Evolutionary conservation across 1,140 invertebrate genomes (phyloP).

Genomic region (Drosophila prosaltans): DNA sequence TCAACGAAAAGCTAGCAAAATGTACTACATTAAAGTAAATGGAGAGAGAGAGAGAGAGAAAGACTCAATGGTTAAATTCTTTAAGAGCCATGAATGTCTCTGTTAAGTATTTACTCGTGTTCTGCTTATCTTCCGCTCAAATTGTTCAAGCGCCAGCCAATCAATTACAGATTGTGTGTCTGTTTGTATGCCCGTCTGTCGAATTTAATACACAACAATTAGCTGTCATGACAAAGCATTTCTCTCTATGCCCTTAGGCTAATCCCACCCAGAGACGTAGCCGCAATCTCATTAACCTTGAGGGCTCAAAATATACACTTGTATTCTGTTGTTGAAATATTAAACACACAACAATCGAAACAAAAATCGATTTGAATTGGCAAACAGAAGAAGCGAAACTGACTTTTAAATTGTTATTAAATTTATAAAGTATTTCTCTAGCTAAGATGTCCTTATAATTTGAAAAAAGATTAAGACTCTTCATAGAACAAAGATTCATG

Average conservation of each 20-base stretch:
- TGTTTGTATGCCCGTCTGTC: neutral
- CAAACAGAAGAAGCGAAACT: too few relatives aligned
- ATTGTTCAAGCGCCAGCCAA: conserved; percentile 8
- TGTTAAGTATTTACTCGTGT: conserved; percentile 5
- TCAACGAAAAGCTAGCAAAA: neutral
- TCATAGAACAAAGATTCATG: too few relatives aligned
- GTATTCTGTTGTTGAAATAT: neutral
- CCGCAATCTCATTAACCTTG: conserved; percentile 6
- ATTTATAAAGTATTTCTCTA: too few relatives aligned
- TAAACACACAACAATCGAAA: neutral
- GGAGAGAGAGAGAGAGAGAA: neutral
- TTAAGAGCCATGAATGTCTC: conserved; percentile 2
- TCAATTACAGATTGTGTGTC: conserved; percentile 19
- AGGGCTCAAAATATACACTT: neutral
- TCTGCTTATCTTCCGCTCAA: conserved; percentile 10
- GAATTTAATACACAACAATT: conserved; percentile 24
- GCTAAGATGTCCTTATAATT: too few relatives aligned
- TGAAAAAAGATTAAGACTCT: too few relatives aligned
- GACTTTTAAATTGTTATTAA: too few relatives aligned
- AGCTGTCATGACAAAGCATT: conserved; percentile 25
- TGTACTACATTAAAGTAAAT: conserved; percentile 4
- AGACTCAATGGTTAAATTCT: neutral
- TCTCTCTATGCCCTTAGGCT: neutral
- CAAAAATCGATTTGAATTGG: too few relatives aligned
- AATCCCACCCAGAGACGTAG: conserved; percentile 7